phyloP scores from a whole-genome alignment of 2,888 invertebrate species.

The Nephrocerus scutellatus region DNA sequence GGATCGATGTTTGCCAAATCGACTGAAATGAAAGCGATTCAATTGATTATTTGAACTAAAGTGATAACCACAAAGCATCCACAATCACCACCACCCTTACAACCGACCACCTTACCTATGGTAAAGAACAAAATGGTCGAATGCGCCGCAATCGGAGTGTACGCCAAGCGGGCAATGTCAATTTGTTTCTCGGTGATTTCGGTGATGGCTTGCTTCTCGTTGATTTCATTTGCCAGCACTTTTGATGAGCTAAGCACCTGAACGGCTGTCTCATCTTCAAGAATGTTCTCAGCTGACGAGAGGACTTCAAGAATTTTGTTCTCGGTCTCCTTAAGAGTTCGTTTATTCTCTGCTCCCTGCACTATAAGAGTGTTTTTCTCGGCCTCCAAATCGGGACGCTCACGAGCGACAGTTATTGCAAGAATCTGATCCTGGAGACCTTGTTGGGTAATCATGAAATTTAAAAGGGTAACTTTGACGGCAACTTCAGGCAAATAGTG shows the following conservation, averaged over 20 bases:
- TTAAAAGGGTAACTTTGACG: slow-evolving; percentile 82
- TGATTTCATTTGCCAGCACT: slow-evolving; percentile 81
- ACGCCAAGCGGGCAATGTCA: slow-evolving; percentile 74
- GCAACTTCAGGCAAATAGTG: slow-evolving; percentile 92
- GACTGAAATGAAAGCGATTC: too few relatives aligned
- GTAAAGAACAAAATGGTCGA: slow-evolving; percentile 88
- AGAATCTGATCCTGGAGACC: slow-evolving; percentile 86
- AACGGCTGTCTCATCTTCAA: slow-evolving; percentile 90
- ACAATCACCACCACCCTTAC: too few relatives aligned
- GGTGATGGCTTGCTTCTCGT: slow-evolving; percentile 81
- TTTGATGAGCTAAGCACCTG: slow-evolving; percentile 84
- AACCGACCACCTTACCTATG: slow-evolving; percentile 65
- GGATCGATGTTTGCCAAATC: slow-evolving; percentile 89
- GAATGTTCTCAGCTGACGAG: slow-evolving; percentile 66
- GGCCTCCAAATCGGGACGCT: slow-evolving; percentile 84
- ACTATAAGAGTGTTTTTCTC: slow-evolving; percentile 82
- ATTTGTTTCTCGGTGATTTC: slow-evolving; percentile 87
- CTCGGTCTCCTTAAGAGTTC: slow-evolving; percentile 79
- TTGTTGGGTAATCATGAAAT: slow-evolving; percentile 85
- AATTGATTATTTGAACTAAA: too few relatives aligned
- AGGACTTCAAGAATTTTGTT: slow-evolving; percentile 79
- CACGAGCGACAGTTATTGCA: slow-evolving; percentile 84
- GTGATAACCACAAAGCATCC: too few relatives aligned
- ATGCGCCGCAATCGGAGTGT: slow-evolving; percentile 84
- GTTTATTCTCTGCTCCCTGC: slow-evolving; percentile 79